Conservation (phyloP, 2,888 invertebrate species). For the Unio pictorum region DNA sequence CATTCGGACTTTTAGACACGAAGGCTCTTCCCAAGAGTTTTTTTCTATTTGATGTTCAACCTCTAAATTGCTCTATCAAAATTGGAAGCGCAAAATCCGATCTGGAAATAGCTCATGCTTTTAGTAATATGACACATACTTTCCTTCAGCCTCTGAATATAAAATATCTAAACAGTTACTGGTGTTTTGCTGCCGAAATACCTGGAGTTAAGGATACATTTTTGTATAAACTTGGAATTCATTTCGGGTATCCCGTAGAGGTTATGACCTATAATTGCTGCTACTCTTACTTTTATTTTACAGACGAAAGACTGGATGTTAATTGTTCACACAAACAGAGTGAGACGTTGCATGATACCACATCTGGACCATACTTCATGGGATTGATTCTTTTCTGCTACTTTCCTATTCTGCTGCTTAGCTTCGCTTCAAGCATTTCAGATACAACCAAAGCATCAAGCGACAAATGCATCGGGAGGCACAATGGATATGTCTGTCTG, state of each 20-base stretch:
- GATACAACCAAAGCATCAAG: neutral
- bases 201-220: constrained; percentile 15
- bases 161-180: constrained; percentile 5
- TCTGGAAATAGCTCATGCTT: constrained; percentile 7
- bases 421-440: neutral
- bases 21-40: constrained; percentile 2
- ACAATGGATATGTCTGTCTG: too few species aligned
- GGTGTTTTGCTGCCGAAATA: constrained; percentile 16
- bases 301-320: too few species aligned
- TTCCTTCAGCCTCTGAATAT: constrained; percentile 4
- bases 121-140: constrained; percentile 12
- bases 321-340: too few species aligned
- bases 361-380: constrained; percentile 16
- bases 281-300: too few species aligned
- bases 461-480: neutral
- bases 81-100: constrained; percentile 12
- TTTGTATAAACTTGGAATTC: constrained; percentile 19
- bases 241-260: constrained; percentile 19
- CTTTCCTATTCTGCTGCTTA: constrained; percentile 19
- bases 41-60: constrained; percentile 6
- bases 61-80: constrained; percentile 11
- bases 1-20: constrained; percentile 18
- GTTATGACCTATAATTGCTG: constrained; percentile 24
- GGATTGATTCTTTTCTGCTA: constrained; percentile 19
- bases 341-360: neutral